Base-by-base conservation (phyloP, 2,797 vertebrate species). In the Hozukius guyotensis region DNA sequence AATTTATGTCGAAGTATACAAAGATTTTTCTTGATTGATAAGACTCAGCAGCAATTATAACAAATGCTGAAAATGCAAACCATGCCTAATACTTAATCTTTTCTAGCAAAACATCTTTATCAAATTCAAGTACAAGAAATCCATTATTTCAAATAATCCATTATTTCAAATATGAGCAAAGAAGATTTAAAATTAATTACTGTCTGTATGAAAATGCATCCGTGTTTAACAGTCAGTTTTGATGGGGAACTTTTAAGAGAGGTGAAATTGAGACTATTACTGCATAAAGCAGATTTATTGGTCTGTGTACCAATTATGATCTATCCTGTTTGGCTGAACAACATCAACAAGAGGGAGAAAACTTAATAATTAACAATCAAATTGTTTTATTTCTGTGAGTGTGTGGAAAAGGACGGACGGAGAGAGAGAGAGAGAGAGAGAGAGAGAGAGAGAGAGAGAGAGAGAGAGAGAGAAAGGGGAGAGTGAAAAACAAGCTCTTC, bases 121-220 rank as follows among this genome's bases (percentile, higher is more conserved):
- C 69, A 86, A 87, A 91, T 86, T 89, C 59, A 86, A 87, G 78
- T 63, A 77, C 61, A 82, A 75, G 8, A 90, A 89, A 91, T 86
- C 61, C 34, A 84, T 89, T 88, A 83, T 87, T 89, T 87, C 70
- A 46, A 46, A 46, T 46, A 89, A 91, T 86, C 66, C 34, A 85
- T 89, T 88, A 83, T 87, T 88, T 87, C 66, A 85, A 88, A 88
- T 74, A 77, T 57, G 65, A 87, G 56, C 69, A 87, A 81, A 72
- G 61, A 77, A 55, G 36, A 87, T 81, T 84, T 80, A 12, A 77
- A 84, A 87, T 91, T 72, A 91, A 92, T 86, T 87, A 85, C 29
- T 70, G 65, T 76, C 61, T 55, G 75, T 69, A 61, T 70, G 64
- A 75, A 90, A 87, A 90, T 25, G 57, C 61, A 70, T 74, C 77